phyloP scores from a whole-genome alignment of 2,113 vertebrate species.

The Peromyscus leucopus region DNA sequence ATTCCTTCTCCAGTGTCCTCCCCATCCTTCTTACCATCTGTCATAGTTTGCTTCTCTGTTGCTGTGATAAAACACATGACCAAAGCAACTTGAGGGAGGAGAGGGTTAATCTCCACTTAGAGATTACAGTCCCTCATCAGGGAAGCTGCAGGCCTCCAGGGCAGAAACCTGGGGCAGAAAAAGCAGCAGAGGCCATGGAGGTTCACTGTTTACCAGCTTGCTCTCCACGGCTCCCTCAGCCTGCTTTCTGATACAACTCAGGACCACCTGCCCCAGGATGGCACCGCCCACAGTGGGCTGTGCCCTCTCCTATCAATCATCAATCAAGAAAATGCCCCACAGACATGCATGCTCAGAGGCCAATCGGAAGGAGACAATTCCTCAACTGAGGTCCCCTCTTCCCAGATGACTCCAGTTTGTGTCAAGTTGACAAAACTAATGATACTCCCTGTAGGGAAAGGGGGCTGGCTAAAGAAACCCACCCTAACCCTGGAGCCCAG shows the following conservation, averaged over 20 bases:
- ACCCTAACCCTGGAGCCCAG: too few relatives aligned
- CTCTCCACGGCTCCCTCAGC: background rate
- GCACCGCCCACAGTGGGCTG: background rate
- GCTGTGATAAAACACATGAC: background rate
- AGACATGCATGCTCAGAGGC: background rate
- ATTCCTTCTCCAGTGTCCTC: background rate
- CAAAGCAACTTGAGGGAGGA: background rate
- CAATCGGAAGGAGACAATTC: background rate
- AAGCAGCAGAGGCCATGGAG: background rate
- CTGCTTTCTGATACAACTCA: background rate
- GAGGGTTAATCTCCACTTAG: background rate
- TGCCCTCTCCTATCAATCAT: background rate
- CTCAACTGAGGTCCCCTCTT: background rate
- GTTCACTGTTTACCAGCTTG: background rate
- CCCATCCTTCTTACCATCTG: background rate
- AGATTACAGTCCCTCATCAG: background rate
- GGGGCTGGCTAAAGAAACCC: too few relatives aligned
- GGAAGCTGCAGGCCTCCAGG: background rate
- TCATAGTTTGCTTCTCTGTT: background rate
- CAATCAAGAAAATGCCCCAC: background rate
- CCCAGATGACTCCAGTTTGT: background rate
- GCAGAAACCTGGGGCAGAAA: background rate
- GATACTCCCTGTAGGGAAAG: too few relatives aligned
- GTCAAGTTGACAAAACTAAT: background rate
- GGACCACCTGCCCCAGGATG: background rate